Conservation (phyloP, 2,113 vertebrate genomes). For the Muscicapa adusta region DNA sequence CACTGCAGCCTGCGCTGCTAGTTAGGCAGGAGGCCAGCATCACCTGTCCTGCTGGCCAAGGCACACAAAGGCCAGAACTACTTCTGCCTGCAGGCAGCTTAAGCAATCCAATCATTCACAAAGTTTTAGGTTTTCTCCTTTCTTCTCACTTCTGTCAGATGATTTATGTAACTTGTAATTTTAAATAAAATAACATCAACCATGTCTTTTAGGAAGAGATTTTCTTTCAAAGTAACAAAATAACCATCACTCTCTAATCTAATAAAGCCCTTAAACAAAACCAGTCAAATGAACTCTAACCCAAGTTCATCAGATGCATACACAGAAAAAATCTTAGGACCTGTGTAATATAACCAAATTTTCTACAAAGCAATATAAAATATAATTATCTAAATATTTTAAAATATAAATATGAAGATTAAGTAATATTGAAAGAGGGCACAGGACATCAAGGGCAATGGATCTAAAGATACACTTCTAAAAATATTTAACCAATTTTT, state of each 20-base stretch:
- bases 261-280: not conserved
- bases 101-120: not conserved
- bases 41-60: not conserved
- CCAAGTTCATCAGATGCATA: not conserved
- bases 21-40: not conserved
- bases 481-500: not conserved
- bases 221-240: not conserved
- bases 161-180: not conserved
- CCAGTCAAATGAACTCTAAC: not conserved
- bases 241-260: not conserved
- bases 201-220: not conserved
- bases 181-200: not conserved
- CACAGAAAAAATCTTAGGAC: not conserved
- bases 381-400: not conserved
- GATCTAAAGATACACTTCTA: not conserved
- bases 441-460: not conserved
- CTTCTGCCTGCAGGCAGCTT: not conserved
- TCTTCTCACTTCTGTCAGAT: not conserved
- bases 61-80: fast-evolving
- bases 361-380: not conserved
- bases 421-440: not conserved
- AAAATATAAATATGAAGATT: not conserved
- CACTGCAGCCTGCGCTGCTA: not conserved
- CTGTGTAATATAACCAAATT: not conserved
- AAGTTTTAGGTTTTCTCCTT: not conserved